These are phyloP conservation scores for Ecliptopera silaceata DNA, from an alignment of 2,888 invertebrate species.

Conservation along the genomic window DNA sequence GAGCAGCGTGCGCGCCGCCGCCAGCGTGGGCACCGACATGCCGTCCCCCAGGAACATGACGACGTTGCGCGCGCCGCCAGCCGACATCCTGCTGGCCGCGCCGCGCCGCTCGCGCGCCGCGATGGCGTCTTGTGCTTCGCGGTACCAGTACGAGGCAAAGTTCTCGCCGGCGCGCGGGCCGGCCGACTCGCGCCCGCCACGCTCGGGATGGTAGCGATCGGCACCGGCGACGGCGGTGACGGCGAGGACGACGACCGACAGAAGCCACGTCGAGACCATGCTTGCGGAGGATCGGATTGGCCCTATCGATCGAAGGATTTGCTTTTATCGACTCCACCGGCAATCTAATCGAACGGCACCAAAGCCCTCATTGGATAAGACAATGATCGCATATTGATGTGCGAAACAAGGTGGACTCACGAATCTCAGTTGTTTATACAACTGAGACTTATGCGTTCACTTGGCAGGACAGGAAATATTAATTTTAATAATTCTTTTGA, in stretches of 20 bases:
- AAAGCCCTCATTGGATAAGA: constrained; percentile 2
- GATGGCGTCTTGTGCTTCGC: constrained; percentile 25
- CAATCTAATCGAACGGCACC: constrained; percentile 24
- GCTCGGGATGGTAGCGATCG: constrained; percentile 27
- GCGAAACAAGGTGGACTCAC: neutral
- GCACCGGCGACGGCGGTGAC: constrained; percentile 5
- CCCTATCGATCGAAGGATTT: neutral
- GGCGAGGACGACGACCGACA: constrained; percentile 6
- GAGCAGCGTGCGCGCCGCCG: constrained; percentile 82
- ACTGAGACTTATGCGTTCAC: no score
- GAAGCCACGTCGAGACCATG: constrained; percentile 16
- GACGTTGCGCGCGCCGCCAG: constrained; percentile 76
- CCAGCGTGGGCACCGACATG: constrained; percentile 87
- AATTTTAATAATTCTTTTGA: no score
- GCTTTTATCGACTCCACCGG: constrained; percentile 21
- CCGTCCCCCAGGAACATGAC: constrained; percentile 89
- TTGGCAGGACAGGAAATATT: no score
- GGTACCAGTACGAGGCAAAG: constrained; percentile 33
- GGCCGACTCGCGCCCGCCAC: constrained; percentile 13
- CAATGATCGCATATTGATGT: neutral
- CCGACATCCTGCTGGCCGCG: constrained; percentile 31
- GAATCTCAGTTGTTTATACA: no score
- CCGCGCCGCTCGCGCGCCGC: constrained; percentile 19
- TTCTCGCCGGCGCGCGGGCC: constrained; percentile 13
- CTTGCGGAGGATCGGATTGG: constrained; percentile 13